Base-by-base conservation (phyloP, 2,113 vertebrate genomes). In the Ranitomeya variabilis region DNA sequence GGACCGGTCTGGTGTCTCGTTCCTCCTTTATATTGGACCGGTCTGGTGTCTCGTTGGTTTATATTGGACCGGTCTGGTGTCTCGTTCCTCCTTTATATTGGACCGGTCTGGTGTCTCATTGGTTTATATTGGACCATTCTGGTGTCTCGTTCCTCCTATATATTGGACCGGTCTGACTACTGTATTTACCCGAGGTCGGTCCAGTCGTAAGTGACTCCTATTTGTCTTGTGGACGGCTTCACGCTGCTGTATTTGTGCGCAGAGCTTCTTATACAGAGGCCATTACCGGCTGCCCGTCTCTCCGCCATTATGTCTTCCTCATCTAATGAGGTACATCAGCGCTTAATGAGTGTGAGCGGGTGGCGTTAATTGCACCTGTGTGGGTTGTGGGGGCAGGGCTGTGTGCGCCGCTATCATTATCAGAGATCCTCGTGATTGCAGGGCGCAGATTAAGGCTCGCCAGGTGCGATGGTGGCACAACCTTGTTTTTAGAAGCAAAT, bases 321-420 rank as follows among this genome's bases (percentile, higher is more conserved):
- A 94, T 94, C 92, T 93, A 94, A 95, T 93, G 93, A 94, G 93
- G 92, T 92, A 92, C 90, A 92, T 94, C 93, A 93, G 93, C 93
- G 93, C 94, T 93, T 94, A 92, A 94, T 94, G 94, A 94, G 93
- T 92, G 92, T 93, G 90, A 94, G 91, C 89, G 90, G 90, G 91
- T 80, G 88, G 91, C 91, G 93, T 92, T 94, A 93, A 94, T 94
- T 94, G 94, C 92, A 93, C 92, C 94, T 94, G 93, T 93, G 93
- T 90, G 91, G 92, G 93, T 93, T 91, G 92, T 93, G 92, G 94
- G 94, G 92, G 92, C 91, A 91, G 92, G 92, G 93, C 92, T 91
- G 91, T 92, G 90, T 91, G 92, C 91, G 91, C 92, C 90, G 92
- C 91, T 92, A 93, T 90, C 91, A 91, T 92, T 92, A 83, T 89